Percentiles rank a stretch among this genome's conserved stretches.
These are phyloP conservation scores for Drosophila anomalata DNA, from an alignment of 2,888 invertebrate species.

Conservation along the genomic window DNA sequence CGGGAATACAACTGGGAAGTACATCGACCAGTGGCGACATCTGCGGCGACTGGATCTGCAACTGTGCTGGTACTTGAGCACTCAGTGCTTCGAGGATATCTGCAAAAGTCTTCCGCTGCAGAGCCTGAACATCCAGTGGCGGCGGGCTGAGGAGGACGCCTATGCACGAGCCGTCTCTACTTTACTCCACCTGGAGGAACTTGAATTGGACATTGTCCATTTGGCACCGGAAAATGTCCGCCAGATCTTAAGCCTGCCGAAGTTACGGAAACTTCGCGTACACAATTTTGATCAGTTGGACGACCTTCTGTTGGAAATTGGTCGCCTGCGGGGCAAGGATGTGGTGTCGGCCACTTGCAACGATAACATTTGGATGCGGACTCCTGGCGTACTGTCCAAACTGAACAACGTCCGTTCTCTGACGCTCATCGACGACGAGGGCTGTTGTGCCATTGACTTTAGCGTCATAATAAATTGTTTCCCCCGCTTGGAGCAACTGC, in stretches of 20 bases:
- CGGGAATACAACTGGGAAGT: constrained; percentile 20
- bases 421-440: constrained; percentile 25
- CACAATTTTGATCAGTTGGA: not conserved
- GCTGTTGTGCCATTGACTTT: constrained; percentile 15
- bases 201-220: constrained; percentile 29
- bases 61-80: constrained; percentile 29
- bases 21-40: constrained; percentile 23
- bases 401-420: constrained; percentile 10
- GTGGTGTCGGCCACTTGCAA: constrained; percentile 19
- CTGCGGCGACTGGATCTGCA: constrained; percentile 30
- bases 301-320: constrained; percentile 11
- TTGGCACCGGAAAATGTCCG: constrained; percentile 6
- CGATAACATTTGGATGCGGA: constrained; percentile 18
- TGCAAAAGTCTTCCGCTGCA: constrained; percentile 23
- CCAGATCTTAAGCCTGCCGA: constrained; percentile 22
- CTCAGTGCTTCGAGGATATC: constrained; percentile 15
- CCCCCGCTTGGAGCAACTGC: constrained; percentile 25
- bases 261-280: constrained; percentile 9
- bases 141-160: constrained; percentile 1
- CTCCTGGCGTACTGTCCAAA: not conserved
- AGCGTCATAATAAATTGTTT: constrained; percentile 7
- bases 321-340: constrained; percentile 12
- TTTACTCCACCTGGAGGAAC: constrained; percentile 20
- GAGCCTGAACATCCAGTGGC: constrained; percentile 25
- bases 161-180: constrained; percentile 12